Base-by-base conservation (phyloP, 2,797 vertebrate species). In the Tinamus major region DNA sequence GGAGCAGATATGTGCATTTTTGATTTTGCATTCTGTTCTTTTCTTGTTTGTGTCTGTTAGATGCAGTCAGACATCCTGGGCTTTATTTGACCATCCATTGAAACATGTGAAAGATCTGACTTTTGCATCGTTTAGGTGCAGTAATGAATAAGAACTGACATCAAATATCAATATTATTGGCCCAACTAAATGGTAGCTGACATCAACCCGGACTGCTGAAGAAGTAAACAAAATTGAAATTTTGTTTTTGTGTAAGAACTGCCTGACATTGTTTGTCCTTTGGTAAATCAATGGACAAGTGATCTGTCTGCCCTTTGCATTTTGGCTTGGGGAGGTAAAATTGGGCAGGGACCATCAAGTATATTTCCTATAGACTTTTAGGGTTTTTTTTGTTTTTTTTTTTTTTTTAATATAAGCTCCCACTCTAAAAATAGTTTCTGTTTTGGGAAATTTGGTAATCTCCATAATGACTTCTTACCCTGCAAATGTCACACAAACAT, bases 121-220 rank as follows among this genome's bases (percentile, higher is more conserved):
- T 97, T 95, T 92, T 79, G 85, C 89, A 97, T 97, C 94, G 91
- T 95, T 93, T 91, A 70, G 90, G 77, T 91, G 65, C 82, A 93
- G 95, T 95, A 97, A 97, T 97, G 95, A 97, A 97, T 97, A 98
- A 97, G 84, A 97, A 95, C 91, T 98, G 97, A 97, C 97, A 98
- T 96, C 75, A 97, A 96, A 97, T 97, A 97, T 97, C 97, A 97
- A 96, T 97, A 97, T 95, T 97, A 97, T 96, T 97, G 96, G 97
- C 89, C 92, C 68, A 94, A 86, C 89, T 97, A 98, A 98, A 97
- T 97, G 95, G 95, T 97, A 96, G 95, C 88, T 97, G 97, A 97
- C 97, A 97, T 96, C 89, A 92, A 95, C 83, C 85, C 53, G 79
- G 94, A 96, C 79, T 96, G 74, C 87, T 96, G 87, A 95, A 94